phyloP scores from a whole-genome alignment of 2,888 invertebrate species.

The Melanophora roralis region DNA sequence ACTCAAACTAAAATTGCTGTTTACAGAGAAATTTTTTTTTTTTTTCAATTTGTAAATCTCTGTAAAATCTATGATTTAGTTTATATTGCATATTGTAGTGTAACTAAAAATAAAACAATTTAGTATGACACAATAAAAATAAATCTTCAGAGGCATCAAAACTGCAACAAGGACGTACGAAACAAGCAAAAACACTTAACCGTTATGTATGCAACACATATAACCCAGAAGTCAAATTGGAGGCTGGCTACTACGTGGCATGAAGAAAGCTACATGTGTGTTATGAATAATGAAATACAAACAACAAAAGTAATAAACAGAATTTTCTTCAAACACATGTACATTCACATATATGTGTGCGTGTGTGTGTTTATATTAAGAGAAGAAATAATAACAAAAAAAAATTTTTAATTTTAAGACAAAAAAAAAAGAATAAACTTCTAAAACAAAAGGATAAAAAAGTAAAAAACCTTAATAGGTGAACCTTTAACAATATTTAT shows the following conservation, averaged over 20 bases:
- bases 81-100: background rate
- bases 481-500: constrained; percentile 72
- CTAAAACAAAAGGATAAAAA: constrained; percentile 72
- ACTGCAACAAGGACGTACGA: constrained; percentile 18
- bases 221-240: constrained; percentile 42
- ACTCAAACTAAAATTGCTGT: too few species aligned
- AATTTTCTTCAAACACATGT: too few species aligned
- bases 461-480: constrained; percentile 74
- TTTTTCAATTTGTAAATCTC: too few species aligned
- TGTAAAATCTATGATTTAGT: too few species aligned
- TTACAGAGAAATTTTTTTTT: too few species aligned
- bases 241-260: constrained; percentile 24
- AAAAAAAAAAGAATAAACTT: background rate
- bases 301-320: constrained; percentile 27
- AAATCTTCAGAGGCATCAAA: constrained; percentile 7
- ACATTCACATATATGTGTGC: background rate
- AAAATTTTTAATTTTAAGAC: background rate
- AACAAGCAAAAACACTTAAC: constrained; percentile 23
- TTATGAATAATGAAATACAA: constrained; percentile 69
- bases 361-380: too few species aligned
- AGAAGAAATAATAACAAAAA: background rate
- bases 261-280: constrained; percentile 48
- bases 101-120: background rate
- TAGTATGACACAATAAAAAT: constrained; percentile 20
- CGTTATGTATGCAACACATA: constrained; percentile 27